A percentile compares a stretch with the other conserved stretches of the same genome.
Evolutionary conservation across 2,113 vertebrate genomes (phyloP).

Genomic region (Podarcis cretensis): DNA sequence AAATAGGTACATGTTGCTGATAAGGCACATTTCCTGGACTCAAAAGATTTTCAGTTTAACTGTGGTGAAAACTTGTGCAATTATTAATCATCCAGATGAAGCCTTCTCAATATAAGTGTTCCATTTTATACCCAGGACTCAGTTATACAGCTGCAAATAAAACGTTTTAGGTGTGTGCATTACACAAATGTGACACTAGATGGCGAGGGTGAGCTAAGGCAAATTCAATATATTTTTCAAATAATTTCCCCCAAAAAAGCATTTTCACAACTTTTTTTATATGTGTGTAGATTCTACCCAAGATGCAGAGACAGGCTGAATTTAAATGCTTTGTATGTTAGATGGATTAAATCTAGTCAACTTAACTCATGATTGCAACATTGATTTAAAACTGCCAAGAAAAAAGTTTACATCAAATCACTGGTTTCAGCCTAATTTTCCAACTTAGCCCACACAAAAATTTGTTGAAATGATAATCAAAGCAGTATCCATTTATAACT

Average conservation of each 20-base stretch:
- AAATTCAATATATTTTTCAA: too few species aligned
- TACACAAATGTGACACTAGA: too few species aligned
- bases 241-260: too few species aligned
- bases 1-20: not conserved
- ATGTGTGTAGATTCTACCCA: too few species aligned
- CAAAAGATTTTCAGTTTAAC: not conserved
- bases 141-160: too few species aligned
- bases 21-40: not conserved
- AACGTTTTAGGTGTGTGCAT: too few species aligned
- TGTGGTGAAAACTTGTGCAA: not conserved
- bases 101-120: not conserved
- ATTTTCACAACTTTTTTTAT: too few species aligned
- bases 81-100: not conserved
- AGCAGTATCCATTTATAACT: not conserved
- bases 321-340: not conserved
- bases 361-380: not conserved
- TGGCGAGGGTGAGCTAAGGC: too few species aligned
- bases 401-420: not conserved
- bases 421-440: not conserved
- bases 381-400: not conserved
- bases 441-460: not conserved
- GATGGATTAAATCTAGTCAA: not conserved
- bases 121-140: not conserved
- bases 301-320: not conserved
- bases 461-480: not conserved